phyloP scores from a whole-genome alignment of 2,113 vertebrate genomes.

The Raja brachyura region DNA sequence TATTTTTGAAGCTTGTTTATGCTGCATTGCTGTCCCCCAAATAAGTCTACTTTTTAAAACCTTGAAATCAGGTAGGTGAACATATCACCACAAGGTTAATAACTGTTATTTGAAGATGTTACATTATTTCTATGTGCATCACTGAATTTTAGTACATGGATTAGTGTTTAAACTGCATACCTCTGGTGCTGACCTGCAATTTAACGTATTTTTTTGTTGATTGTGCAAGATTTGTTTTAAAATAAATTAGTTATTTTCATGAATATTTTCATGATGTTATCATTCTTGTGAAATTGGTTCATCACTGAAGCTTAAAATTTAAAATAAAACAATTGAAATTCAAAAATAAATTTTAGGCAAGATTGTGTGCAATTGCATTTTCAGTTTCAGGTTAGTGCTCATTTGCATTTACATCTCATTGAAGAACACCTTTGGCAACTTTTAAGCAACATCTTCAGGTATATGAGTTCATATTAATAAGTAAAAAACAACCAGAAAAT shows the following conservation, averaged over 20 bases:
- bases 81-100: not conserved
- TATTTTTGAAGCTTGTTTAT: not conserved
- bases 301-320: not conserved
- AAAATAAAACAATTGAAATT: not conserved
- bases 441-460: not conserved
- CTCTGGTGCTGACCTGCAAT: not conserved
- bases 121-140: not conserved
- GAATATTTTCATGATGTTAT: not conserved
- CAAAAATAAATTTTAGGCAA: not conserved
- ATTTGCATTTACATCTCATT: not conserved
- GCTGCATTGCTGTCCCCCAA: not conserved
- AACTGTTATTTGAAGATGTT: not conserved
- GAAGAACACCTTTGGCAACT: not conserved
- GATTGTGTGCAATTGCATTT: conserved; percentile 1
- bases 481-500: not conserved
- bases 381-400: not conserved
- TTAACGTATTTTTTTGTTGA: not conserved
- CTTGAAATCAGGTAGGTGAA: not conserved
- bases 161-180: not conserved
- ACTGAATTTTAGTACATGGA: not conserved
- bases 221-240: not conserved
- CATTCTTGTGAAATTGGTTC: not conserved
- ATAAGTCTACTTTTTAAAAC: not conserved
- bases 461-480: not conserved
- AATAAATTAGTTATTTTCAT: not conserved